Evolutionary conservation across 2,797 vertebrate genomes (phyloP).

Genomic region (Podarcis siculus): DNA sequence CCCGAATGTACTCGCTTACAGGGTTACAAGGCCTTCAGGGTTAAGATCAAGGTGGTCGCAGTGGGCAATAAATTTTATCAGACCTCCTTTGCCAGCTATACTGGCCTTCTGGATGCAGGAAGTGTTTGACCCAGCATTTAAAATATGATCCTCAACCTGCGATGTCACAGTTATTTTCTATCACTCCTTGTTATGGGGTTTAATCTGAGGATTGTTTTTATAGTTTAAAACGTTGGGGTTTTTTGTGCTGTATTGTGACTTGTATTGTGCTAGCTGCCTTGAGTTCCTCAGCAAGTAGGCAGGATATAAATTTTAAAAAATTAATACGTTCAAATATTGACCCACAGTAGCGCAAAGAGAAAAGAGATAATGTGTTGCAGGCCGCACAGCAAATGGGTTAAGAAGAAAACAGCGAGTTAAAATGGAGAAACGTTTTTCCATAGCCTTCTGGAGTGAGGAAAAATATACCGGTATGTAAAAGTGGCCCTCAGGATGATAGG

Average conservation of each 20-base stretch:
- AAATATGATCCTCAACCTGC: too few relatives aligned
- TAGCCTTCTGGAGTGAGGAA: background rate
- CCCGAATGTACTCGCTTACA: background rate
- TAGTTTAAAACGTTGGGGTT: too few relatives aligned
- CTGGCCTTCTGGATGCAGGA: background rate
- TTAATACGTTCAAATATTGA: background rate
- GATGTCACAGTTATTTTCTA: too few relatives aligned
- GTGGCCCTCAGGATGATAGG: background rate
- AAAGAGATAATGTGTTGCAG: background rate
- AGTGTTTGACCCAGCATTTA: too few relatives aligned
- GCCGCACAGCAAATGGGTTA: background rate
- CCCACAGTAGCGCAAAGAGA: background rate
- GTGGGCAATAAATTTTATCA: too few relatives aligned
- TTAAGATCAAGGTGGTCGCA: background rate
- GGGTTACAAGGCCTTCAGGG: background rate
- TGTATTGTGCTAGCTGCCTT: too few relatives aligned
- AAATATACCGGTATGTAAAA: background rate
- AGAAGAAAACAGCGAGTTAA: background rate
- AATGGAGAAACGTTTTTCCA: background rate
- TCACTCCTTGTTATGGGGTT: too few relatives aligned
- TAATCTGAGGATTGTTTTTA: too few relatives aligned
- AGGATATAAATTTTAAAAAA: too few relatives aligned
- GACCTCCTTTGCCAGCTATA: background rate
- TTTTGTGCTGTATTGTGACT: too few relatives aligned
- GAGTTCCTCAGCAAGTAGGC: too few relatives aligned